These are phyloP conservation scores for Oedothorax gibbosus DNA, from an alignment of 1,140 invertebrate genomes.

Conservation along the genomic window DNA sequence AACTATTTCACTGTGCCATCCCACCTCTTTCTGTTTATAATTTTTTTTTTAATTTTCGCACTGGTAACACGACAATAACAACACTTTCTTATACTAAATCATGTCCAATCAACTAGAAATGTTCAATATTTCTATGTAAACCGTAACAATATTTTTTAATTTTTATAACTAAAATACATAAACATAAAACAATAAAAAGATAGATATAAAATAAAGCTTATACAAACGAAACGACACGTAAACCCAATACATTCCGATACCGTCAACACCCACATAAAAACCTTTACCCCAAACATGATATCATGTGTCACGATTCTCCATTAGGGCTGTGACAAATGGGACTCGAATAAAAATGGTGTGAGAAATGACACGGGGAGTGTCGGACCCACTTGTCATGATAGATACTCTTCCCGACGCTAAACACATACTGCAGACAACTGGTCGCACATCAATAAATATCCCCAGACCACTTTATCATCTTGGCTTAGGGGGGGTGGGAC, in stretches of 20 bases:
- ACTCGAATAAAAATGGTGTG: slow-evolving; percentile 30
- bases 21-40: too few species aligned
- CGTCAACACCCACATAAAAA: too few species aligned
- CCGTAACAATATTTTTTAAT: too few species aligned
- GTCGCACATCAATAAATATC: background rate
- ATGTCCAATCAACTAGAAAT: too few species aligned
- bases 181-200: too few species aligned
- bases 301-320: slow-evolving; percentile 16
- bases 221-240: background rate
- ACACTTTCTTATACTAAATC: too few species aligned
- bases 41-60: too few species aligned
- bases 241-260: background rate
- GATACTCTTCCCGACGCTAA: slow-evolving; percentile 29
- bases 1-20: too few species aligned
- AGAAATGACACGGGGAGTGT: slow-evolving; percentile 48
- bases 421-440: slow-evolving; percentile 27
- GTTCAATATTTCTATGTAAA: too few species aligned
- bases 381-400: slow-evolving; percentile 38
- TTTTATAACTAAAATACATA: too few species aligned
- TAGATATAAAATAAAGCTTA: background rate
- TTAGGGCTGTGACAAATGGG: slow-evolving; percentile 27
- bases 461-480: slow-evolving; percentile 20
- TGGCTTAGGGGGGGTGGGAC: background rate
- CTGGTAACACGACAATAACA: too few species aligned
- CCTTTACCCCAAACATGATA: too few species aligned